A percentile compares a stretch with the other conserved stretches of the same genome.
Evolutionary conservation across 2,113 vertebrate species (phyloP).

Genomic region (Megaceryle maxima): DNA sequence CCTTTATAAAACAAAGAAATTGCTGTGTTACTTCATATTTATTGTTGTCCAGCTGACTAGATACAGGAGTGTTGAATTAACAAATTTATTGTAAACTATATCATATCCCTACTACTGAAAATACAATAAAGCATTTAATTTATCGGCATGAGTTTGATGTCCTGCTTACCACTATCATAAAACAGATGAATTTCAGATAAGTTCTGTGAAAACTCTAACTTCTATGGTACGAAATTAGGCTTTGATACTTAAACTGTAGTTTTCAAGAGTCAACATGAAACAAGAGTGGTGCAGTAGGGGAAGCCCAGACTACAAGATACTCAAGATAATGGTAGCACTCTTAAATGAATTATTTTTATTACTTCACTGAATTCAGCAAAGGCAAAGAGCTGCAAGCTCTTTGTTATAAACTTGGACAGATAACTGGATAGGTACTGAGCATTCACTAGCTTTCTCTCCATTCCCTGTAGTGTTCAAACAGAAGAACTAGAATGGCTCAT

Average conservation of each 20-base stretch:
- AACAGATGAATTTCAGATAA: neutral
- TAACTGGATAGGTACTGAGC: neutral
- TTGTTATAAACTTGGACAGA: neutral
- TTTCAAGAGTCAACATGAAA: neutral
- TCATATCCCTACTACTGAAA: neutral
- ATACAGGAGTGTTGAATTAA: neutral
- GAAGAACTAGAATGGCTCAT: neutral
- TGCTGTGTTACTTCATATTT: neutral
- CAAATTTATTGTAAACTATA: neutral
- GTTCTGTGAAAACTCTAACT: neutral
- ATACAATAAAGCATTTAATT: neutral
- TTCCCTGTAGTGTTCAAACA: neutral
- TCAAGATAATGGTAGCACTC: fast-evolving
- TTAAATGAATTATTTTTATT: neutral
- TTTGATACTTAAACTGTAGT: neutral
- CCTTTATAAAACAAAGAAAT: neutral
- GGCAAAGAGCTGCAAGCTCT: neutral
- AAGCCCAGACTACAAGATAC: neutral
- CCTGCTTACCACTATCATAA: neutral
- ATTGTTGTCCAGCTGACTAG: neutral
- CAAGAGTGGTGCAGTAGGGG: neutral
- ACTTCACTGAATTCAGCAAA: neutral
- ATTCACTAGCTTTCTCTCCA: neutral
- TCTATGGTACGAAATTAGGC: neutral
- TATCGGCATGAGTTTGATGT: neutral